Evolutionary conservation across 2,113 vertebrate species (phyloP).

Genomic region (Mungos mungo): DNA sequence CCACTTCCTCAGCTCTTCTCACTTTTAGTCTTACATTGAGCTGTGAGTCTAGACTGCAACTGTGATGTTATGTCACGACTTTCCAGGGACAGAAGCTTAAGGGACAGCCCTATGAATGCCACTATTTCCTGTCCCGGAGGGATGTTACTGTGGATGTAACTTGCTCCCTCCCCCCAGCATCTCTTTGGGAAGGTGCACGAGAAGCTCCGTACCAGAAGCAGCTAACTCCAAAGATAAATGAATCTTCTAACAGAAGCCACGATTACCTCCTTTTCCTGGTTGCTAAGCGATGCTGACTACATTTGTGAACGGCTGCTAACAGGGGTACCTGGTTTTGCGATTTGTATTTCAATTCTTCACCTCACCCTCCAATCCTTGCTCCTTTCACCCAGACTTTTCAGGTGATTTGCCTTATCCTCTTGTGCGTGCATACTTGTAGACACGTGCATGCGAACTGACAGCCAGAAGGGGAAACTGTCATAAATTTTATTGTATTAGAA

Average conservation of each 20-base stretch:
- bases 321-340: neutral
- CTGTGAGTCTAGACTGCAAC: neutral
- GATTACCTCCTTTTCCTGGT: neutral
- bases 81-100: neutral
- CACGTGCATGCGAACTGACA: neutral
- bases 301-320: neutral
- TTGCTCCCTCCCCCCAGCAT: neutral
- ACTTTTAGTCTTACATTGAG: conserved; percentile 7
- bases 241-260: neutral
- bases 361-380: neutral
- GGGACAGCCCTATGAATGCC: neutral
- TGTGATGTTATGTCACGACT: neutral
- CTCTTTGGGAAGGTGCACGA: neutral
- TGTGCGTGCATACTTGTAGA: neutral
- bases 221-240: neutral
- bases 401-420: neutral
- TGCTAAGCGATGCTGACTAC: neutral
- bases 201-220: neutral
- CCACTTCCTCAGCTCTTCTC: neutral
- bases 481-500: neutral
- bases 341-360: neutral
- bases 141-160: neutral
- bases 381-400: neutral
- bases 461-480: neutral
- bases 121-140: neutral